Evolutionary conservation across 2,888 invertebrate genomes (phyloP).

Genomic region (Corythucha ciliata): DNA sequence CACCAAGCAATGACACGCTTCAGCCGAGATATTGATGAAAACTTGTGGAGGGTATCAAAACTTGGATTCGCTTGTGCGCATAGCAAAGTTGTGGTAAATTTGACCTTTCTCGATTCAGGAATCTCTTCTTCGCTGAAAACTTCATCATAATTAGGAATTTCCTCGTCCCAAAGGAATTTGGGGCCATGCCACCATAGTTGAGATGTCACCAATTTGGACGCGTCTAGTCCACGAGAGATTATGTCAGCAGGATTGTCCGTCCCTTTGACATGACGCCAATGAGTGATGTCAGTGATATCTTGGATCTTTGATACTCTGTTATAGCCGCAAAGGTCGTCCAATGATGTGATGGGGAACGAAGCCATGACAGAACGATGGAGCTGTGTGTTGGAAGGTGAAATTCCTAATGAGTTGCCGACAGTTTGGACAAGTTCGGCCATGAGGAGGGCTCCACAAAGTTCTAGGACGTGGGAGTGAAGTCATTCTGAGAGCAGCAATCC

Average conservation of each 20-base stretch:
- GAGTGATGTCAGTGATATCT: not conserved
- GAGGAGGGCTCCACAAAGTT: conserved; percentile 26
- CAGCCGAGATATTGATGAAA: not conserved
- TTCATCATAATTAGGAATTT: not conserved
- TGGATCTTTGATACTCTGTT: conserved; percentile 19
- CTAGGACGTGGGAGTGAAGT: conserved; percentile 25
- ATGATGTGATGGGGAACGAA: not conserved
- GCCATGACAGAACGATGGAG: no score
- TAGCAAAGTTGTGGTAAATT: not conserved
- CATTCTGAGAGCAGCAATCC: conserved; percentile 26
- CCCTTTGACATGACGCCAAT: conserved; percentile 16
- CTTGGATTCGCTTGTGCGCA: not conserved
- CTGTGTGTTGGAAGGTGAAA: conserved; percentile 9
- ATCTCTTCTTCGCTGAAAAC: not conserved
- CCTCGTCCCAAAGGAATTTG: not conserved
- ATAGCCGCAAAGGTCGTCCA: conserved; percentile 22
- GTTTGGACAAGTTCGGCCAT: conserved; percentile 19
- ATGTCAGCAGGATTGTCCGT: conserved; percentile 17
- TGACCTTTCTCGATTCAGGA: conserved; percentile 1
- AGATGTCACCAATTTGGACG: conserved; percentile 2
- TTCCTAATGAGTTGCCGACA: not conserved
- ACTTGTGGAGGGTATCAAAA: not conserved
- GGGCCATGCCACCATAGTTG: conserved; percentile 15
- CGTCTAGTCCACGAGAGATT: conserved; percentile 14
- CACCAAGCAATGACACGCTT: not conserved